phyloP scores from a whole-genome alignment of 2,888 invertebrate species.

The Drosophila imparisetae region DNA sequence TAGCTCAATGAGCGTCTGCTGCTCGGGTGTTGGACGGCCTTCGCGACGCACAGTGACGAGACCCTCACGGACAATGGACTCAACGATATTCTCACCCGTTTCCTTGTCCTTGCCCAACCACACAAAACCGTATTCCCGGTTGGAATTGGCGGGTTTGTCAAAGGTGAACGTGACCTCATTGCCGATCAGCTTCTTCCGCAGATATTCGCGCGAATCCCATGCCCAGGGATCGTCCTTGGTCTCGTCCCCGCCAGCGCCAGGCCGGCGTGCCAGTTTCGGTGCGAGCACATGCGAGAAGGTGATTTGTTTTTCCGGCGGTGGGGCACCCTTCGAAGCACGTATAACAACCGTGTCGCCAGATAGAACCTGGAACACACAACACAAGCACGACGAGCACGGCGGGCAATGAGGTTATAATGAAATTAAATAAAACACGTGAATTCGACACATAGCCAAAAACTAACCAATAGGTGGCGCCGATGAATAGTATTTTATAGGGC shows the following conservation, averaged over 20 bases:
- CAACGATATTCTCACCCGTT: slow-evolving; percentile 94
- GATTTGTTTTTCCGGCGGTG: slow-evolving; percentile 96
- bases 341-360: slow-evolving; percentile 98
- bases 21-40: slow-evolving; percentile 88
- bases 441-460: not conserved
- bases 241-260: slow-evolving; percentile 87
- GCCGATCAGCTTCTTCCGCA: slow-evolving; percentile 96
- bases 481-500: slow-evolving; percentile 25
- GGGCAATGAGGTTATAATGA: slow-evolving; percentile 61
- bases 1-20: slow-evolving; percentile 90
- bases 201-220: slow-evolving; percentile 98
- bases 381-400: slow-evolving; percentile 8
- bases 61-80: slow-evolving; percentile 95
- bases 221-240: slow-evolving; percentile 96
- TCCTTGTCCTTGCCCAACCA: slow-evolving; percentile 92
- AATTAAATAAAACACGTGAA: slow-evolving; percentile 47
- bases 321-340: slow-evolving; percentile 92
- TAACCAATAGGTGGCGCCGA: slow-evolving; percentile 46
- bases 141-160: slow-evolving; percentile 93
- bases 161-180: slow-evolving; percentile 93
- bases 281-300: slow-evolving; percentile 96
- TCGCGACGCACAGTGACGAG: slow-evolving; percentile 92
- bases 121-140: slow-evolving; percentile 94
- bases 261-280: slow-evolving; percentile 94
- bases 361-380: slow-evolving; percentile 88